Evolutionary conservation across 2,888 invertebrate genomes (phyloP).

Genomic region (Epinotia ramella): DNA sequence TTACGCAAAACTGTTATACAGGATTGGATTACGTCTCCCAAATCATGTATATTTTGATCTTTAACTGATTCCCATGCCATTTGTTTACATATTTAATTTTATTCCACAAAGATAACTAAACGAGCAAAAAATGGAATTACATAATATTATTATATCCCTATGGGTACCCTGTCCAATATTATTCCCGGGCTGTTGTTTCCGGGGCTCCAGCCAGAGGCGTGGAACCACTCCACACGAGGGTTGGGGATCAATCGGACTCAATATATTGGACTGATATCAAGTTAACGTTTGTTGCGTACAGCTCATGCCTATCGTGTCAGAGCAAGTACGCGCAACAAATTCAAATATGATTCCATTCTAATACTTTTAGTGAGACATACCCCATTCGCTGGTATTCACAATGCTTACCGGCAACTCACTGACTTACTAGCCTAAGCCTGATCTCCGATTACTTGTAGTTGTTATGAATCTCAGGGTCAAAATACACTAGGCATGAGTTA

Average conservation of each 20-base stretch:
- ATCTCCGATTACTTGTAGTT: background rate
- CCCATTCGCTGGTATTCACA: background rate
- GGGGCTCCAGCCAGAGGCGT: constrained; percentile 2
- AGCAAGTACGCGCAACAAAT: background rate
- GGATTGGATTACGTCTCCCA: too few relatives aligned
- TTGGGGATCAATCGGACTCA: background rate
- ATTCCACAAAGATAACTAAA: background rate
- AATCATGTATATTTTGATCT: too few relatives aligned
- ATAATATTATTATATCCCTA: background rate
- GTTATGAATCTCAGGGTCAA: background rate
- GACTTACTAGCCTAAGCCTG: background rate
- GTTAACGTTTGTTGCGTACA: background rate
- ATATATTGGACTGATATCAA: background rate
- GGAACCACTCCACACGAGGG: background rate
- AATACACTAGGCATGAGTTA: background rate
- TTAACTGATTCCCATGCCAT: background rate
- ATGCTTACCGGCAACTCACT: background rate
- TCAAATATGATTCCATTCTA: background rate
- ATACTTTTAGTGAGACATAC: background rate
- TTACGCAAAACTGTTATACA: too few relatives aligned
- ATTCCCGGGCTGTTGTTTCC: constrained; percentile 15
- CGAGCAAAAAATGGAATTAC: background rate
- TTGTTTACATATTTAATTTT: background rate
- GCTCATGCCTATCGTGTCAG: background rate
- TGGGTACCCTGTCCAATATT: background rate